A percentile compares a stretch with the other conserved stretches of the same genome.
Conservation (phyloP, 2,888 invertebrate species). For the Acrocyrtus sp. region DNA sequence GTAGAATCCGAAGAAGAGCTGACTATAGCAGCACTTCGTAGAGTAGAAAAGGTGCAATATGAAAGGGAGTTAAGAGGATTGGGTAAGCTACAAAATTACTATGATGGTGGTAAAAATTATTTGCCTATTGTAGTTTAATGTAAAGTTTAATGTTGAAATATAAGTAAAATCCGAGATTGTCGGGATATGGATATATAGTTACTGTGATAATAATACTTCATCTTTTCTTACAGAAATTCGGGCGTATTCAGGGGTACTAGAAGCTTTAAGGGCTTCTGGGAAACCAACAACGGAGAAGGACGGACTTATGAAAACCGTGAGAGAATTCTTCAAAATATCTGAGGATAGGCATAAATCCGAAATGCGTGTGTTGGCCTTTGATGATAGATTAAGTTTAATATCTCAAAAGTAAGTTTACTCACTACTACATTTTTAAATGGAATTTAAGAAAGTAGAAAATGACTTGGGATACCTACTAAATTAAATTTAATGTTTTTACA, state of each 20-base stretch:
- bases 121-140: no score
- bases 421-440: no score
- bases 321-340: conserved; percentile 54
- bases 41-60: conserved; percentile 25
- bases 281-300: conserved; percentile 55
- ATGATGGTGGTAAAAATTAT: neutral
- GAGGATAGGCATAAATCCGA: conserved; percentile 60
- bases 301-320: conserved; percentile 31
- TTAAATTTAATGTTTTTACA: conserved; percentile 4
- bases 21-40: neutral
- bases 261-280: conserved; percentile 57
- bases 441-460: neutral
- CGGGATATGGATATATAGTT: no score
- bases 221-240: conserved; percentile 51
- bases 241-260: conserved; percentile 53
- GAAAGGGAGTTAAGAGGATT: conserved; percentile 43
- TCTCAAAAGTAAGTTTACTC: conserved; percentile 52
- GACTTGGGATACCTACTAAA: neutral
- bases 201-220: no score
- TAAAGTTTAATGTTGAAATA: no score
- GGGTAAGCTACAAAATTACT: conserved; percentile 22
- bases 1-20: neutral
- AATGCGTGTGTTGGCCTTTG: conserved; percentile 52
- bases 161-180: no score
- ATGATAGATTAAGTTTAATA: conserved; percentile 51